Base-by-base conservation (phyloP, 2,113 vertebrate genomes). In the Leucopsar rothschildi region DNA sequence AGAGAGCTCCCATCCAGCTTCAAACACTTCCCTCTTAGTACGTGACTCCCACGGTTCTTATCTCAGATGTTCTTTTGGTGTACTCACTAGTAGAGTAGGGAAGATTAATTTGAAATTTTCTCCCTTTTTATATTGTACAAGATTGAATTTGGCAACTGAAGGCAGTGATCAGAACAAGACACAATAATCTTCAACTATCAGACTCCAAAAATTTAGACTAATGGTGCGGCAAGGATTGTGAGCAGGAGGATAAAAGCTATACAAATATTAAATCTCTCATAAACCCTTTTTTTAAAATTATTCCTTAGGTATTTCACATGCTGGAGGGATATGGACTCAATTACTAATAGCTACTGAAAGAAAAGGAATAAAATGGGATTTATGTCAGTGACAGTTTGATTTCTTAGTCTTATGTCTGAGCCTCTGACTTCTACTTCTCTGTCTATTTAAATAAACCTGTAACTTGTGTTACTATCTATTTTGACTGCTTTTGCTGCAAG, bases 41-140 rank as follows among this genome's bases (percentile, higher is more conserved):
- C 0, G 0, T 73, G 56, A 84, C 10, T 86, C 21, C 42, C 31
- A 23, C 1, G 1, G 28, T n/a, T 65, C 64, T 73, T 42, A 53
- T 31, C 55, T 40, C 28, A 37, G 33, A 81, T 37, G 14, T 40
- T 20, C 11, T 65, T 77, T 83, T 3, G 4, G 20, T 19, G 28
- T 57, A 49, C 35, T 86, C 63, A 53, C 10, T 39, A 65, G 57
- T 14, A 70, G 7, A 3, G 3, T 39, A 29, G 63, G 16, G 20
- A 92, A 76, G 28, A 64, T 80, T 69, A 83, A 53, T 75, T 44
- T 86, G 11, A 82, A 76, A 56, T 14, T 11, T 61, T 72, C 3
- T 57, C 4, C 2, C 10, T 56, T 71, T 65, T 86, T 25, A 12
- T 56, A 12, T 40, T 65, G 40, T n/a, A 44, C 11, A 44, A 47